phyloP scores from a whole-genome alignment of 1,140 invertebrate genomes.

The Diprion similis region DNA sequence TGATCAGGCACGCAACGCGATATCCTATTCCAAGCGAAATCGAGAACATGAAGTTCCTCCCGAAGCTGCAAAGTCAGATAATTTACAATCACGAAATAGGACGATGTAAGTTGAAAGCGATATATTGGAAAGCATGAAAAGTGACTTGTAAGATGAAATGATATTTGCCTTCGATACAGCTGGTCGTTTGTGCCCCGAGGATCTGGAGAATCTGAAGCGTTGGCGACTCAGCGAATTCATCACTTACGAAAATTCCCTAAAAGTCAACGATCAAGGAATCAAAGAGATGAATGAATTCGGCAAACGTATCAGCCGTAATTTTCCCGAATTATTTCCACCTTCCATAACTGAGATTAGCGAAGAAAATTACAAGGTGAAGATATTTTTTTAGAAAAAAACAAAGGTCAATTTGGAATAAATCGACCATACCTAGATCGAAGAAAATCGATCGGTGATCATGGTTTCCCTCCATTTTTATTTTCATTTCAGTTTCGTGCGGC shows the following conservation, averaged over 20 bases:
- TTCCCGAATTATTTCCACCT: constrained; percentile 48
- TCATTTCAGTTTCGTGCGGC: constrained; percentile 51
- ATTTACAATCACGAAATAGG: constrained; percentile 44
- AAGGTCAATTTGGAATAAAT: too few species aligned
- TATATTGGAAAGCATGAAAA: not conserved
- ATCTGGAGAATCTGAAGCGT: constrained; percentile 50
- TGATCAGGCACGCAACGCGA: constrained; percentile 47
- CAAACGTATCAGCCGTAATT: constrained; percentile 48
- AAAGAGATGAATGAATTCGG: constrained; percentile 53
- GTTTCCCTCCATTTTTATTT: constrained; percentile 13
- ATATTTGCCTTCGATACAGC: constrained; percentile 10
- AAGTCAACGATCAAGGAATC: constrained; percentile 49
- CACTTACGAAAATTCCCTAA: constrained; percentile 34
- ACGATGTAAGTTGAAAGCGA: constrained; percentile 35
- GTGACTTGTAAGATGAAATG: not conserved
- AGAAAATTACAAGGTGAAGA: constrained; percentile 38
- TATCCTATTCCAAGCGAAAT: constrained; percentile 41
- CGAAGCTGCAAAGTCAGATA: constrained; percentile 42
- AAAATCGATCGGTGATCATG: not conserved
- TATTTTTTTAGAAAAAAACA: too few species aligned
- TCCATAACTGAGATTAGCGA: constrained; percentile 31
- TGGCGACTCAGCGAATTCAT: constrained; percentile 48
- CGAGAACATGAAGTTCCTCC: constrained; percentile 31
- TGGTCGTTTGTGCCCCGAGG: constrained; percentile 54
- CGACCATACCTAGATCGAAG: not conserved